A percentile compares a stretch with the other conserved stretches of the same genome.
These are phyloP conservation scores for Ictidomys tridecemlineatus DNA, from an alignment of 2,113 vertebrate genomes.

Conservation along the genomic window DNA sequence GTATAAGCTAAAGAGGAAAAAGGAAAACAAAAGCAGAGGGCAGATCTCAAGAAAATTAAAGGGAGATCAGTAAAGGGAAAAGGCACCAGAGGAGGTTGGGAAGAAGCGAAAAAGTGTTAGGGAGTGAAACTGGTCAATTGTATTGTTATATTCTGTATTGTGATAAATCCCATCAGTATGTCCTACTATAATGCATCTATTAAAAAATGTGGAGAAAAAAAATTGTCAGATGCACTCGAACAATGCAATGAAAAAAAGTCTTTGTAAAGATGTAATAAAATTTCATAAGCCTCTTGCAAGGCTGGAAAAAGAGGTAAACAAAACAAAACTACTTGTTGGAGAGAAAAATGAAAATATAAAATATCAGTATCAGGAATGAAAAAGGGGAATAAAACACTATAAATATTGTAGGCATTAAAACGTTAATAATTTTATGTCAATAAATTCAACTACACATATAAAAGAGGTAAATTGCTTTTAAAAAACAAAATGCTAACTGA, in stretches of 20 bases:
- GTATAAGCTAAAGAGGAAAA: no score
- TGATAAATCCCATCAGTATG: no score
- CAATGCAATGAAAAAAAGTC: not conserved
- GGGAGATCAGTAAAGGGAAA: no score
- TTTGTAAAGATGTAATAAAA: not conserved
- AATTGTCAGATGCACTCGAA: not conserved
- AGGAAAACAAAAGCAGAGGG: no score
- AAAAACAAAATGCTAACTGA: not conserved
- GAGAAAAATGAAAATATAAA: not conserved
- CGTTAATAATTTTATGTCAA: not conserved
- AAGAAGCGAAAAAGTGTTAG: no score
- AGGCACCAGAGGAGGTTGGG: no score
- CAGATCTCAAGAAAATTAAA: no score
- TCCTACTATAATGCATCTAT: no score
- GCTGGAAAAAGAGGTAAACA: not conserved
- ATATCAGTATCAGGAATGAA: not conserved
- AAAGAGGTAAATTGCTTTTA: not conserved
- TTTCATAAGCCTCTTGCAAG: not conserved
- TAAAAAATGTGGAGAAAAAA: not conserved
- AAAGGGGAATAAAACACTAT: not conserved
- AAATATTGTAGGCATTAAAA: not conserved
- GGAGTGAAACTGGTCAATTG: no score
- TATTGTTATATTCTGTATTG: no score
- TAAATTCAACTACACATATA: not conserved
- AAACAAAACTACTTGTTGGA: not conserved